phyloP scores from a whole-genome alignment of 2,113 vertebrate species.

The Climacteris rufus region DNA sequence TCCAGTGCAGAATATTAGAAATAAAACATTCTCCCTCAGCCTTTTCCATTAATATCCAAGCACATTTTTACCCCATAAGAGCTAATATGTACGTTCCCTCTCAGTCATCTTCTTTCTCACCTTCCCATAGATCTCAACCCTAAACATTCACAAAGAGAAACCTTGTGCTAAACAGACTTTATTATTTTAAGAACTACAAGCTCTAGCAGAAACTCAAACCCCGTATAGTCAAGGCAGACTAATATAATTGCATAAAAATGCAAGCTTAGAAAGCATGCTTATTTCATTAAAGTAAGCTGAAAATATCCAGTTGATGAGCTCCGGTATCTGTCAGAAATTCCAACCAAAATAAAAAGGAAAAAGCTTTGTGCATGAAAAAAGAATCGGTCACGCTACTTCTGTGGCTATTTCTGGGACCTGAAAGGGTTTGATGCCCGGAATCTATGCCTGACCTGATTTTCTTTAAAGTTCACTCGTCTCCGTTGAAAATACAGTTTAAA shows the following conservation, averaged over 20 bases:
- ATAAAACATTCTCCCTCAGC: neutral
- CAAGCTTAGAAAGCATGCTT: neutral
- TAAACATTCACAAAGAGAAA: neutral
- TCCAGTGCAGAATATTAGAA: neutral
- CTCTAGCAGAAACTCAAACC: neutral
- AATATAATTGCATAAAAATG: neutral
- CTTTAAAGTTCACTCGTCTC: constrained; percentile 53
- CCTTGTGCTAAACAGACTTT: neutral
- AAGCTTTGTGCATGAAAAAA: neutral
- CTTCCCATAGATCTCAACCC: neutral
- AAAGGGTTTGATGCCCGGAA: constrained; percentile 45
- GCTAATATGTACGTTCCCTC: rapidly evolving
- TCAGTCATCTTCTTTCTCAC: neutral
- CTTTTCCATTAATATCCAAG: neutral
- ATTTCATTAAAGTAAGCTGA: neutral
- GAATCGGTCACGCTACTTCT: constrained; percentile 11
- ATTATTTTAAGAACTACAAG: neutral
- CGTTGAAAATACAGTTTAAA: neutral
- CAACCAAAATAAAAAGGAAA: neutral
- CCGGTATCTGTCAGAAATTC: neutral
- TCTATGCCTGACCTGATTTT: constrained; percentile 63
- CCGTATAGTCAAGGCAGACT: neutral
- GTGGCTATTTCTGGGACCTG: constrained; percentile 44
- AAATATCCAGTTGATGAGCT: neutral
- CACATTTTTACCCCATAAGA: neutral